Evolutionary conservation across 2,113 vertebrate species (phyloP).

Genomic region (Melanerpes formicivorus): DNA sequence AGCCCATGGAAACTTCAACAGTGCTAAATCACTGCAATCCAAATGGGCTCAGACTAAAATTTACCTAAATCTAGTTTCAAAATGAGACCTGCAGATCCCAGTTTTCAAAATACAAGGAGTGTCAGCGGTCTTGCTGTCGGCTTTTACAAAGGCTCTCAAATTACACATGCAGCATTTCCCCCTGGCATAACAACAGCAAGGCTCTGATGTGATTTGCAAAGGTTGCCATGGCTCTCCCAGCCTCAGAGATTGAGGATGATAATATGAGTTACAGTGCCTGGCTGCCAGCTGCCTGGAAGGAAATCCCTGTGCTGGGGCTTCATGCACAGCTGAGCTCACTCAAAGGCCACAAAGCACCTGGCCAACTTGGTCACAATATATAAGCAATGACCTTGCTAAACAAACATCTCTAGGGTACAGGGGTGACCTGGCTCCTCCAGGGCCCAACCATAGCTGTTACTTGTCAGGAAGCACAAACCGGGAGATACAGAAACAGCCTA

Average conservation of each 20-base stretch:
- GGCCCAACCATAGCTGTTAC: background rate
- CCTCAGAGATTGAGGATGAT: background rate
- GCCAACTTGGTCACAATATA: background rate
- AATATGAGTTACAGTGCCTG: accelerated
- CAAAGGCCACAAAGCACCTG: background rate
- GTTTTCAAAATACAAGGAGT: background rate
- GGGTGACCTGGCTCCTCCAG: accelerated
- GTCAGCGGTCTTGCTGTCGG: background rate
- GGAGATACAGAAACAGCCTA: background rate
- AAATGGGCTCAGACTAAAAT: background rate
- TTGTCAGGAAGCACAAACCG: background rate
- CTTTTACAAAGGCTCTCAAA: background rate
- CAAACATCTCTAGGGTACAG: no score
- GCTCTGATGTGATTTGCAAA: background rate
- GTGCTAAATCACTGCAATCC: background rate
- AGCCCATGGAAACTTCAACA: background rate
- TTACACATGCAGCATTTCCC: background rate
- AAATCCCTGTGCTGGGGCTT: background rate
- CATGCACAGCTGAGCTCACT: background rate
- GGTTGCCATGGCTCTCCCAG: background rate
- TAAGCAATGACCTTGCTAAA: background rate
- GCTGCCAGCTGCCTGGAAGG: background rate
- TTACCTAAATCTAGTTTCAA: background rate
- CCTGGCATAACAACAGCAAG: background rate
- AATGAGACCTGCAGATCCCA: background rate